phyloP scores from a whole-genome alignment of 2,888 invertebrate species.

The Fragum fragum region DNA sequence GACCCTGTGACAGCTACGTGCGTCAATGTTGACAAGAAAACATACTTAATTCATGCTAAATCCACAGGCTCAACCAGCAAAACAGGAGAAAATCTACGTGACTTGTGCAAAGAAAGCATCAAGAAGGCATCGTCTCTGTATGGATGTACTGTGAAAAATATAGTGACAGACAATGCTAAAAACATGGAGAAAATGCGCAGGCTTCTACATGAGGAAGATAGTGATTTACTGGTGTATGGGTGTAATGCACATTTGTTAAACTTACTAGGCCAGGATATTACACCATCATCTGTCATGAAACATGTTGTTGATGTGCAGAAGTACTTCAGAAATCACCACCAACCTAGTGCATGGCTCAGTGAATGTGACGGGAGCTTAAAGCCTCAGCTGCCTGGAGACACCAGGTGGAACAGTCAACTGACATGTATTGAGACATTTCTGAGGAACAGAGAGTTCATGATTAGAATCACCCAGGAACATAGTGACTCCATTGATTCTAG shows the following conservation, averaged over 20 bases:
- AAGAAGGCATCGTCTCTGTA: constrained; percentile 36
- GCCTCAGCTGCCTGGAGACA: constrained; percentile 39
- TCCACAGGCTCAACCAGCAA: constrained; percentile 53
- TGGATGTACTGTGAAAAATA: constrained; percentile 38
- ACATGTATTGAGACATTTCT: constrained; percentile 36
- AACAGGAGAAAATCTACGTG: constrained; percentile 46
- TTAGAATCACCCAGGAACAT: constrained; percentile 38
- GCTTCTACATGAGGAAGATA: constrained; percentile 30
- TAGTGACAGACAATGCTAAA: constrained; percentile 56
- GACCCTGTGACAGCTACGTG: constrained; percentile 47
- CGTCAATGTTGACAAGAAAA: constrained; percentile 26
- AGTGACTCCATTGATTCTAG: constrained; percentile 45
- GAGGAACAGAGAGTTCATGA: constrained; percentile 31
- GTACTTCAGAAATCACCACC: constrained; percentile 54
- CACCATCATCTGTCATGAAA: constrained; percentile 45
- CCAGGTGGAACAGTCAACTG: constrained; percentile 56
- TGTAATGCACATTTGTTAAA: constrained; percentile 49
- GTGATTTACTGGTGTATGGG: constrained; percentile 35
- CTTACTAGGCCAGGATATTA: constrained; percentile 44
- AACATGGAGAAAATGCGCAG: constrained; percentile 43
- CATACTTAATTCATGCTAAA: constrained; percentile 37
- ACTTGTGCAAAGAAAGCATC: constrained; percentile 27
- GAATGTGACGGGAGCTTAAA: constrained; percentile 35
- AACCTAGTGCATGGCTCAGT: constrained; percentile 21
- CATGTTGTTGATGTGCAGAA: constrained; percentile 50